These are phyloP conservation scores for Protonemura montana DNA, from an alignment of 2,888 invertebrate species.

Conservation along the genomic window DNA sequence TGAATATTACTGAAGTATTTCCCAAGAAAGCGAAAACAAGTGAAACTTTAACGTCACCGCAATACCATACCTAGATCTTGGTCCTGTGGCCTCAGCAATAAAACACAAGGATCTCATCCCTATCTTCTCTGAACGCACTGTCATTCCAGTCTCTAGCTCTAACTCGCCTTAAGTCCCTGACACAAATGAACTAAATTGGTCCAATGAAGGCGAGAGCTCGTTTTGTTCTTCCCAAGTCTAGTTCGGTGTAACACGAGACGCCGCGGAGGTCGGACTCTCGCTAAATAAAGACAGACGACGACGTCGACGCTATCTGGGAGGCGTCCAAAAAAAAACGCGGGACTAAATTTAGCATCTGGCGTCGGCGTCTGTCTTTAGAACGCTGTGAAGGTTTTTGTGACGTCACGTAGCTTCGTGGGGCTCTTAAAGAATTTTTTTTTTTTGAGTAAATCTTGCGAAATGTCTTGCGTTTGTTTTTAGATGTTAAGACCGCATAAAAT, in stretches of 20 bases:
- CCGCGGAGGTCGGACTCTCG: slow-evolving; percentile 14
- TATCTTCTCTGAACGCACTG: background rate
- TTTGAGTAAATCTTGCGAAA: background rate
- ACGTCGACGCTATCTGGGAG: background rate
- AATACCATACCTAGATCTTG: no score
- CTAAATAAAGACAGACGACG: slow-evolving; percentile 30
- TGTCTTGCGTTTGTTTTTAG: background rate
- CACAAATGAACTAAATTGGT: background rate
- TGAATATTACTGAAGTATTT: no score
- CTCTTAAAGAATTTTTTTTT: background rate
- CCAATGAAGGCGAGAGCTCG: background rate
- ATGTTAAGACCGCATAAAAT: background rate
- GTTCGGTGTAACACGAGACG: slow-evolving; percentile 13
- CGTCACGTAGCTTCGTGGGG: background rate
- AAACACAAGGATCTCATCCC: background rate
- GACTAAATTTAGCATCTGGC: background rate
- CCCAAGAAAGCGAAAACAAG: background rate
- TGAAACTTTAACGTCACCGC: no score
- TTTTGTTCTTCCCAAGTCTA: background rate
- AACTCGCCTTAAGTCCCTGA: background rate
- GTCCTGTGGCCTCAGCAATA: background rate
- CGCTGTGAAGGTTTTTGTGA: background rate
- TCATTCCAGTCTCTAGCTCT: background rate
- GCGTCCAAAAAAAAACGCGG: background rate
- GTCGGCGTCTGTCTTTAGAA: background rate